A percentile compares a stretch with the other conserved stretches of the same genome.
Evolutionary conservation across 1,140 invertebrate genomes (phyloP).

Genomic region (Harpegnathos saltator): DNA sequence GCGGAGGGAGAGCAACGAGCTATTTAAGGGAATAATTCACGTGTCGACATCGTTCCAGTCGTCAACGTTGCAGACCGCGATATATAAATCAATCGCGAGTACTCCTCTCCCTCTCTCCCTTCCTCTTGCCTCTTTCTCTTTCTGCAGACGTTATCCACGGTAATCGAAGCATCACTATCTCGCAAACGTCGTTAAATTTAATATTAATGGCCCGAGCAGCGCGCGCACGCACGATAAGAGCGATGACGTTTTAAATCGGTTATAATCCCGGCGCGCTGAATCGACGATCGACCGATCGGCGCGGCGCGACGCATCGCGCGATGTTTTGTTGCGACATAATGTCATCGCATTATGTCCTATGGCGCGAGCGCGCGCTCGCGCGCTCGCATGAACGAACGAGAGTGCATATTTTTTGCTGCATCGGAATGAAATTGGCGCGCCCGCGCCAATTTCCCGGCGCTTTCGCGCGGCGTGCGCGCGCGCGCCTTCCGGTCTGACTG

Average conservation of each 20-base stretch:
- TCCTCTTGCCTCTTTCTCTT: too few relatives aligned
- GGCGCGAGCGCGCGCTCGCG: too few relatives aligned
- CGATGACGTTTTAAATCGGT: background rate
- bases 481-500: too few relatives aligned
- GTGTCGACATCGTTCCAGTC: background rate
- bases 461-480: too few relatives aligned
- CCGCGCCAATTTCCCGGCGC: too few relatives aligned
- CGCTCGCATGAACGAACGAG: too few relatives aligned
- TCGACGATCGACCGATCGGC: slow-evolving; percentile 5
- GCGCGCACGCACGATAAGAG: background rate
- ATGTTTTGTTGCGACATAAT: too few relatives aligned
- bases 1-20: background rate
- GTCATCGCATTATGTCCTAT: too few relatives aligned
- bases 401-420: too few relatives aligned
- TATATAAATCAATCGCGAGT: background rate
- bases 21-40: slow-evolving; percentile 14
- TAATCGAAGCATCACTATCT: slow-evolving; percentile 3
- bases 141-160: background rate
- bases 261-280: slow-evolving; percentile 27
- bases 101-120: too few relatives aligned
- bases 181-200: background rate
- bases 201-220: background rate
- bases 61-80: background rate
- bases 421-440: too few relatives aligned
- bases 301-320: background rate